Evolutionary conservation across 2,797 vertebrate species (phyloP).

Genomic region (Pipistrellus pipistrellus): DNA sequence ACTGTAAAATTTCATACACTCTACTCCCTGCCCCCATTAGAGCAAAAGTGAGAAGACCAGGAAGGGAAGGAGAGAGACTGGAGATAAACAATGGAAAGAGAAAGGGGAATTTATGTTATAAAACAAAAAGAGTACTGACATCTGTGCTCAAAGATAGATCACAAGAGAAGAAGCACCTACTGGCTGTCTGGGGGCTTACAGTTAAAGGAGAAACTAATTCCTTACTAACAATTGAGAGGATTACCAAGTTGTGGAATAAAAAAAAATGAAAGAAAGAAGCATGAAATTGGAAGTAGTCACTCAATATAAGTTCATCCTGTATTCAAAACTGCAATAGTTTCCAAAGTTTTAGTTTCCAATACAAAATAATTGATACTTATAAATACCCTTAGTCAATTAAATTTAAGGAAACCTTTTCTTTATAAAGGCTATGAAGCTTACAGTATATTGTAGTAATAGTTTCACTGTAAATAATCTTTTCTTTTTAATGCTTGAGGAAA

Average conservation of each 20-base stretch:
- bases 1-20: too few relatives aligned
- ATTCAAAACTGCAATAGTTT: conserved; percentile 2
- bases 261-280: neutral
- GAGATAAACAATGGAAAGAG: neutral
- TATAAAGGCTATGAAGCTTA: conserved; percentile 38
- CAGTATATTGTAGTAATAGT: conserved; percentile 46
- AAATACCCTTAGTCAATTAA: conserved; percentile 40
- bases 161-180: neutral
- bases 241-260: neutral
- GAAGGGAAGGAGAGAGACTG: neutral
- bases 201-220: neutral
- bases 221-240: conserved; percentile 6
- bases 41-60: neutral
- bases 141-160: neutral
- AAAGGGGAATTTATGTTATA: neutral
- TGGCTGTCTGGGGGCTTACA: neutral
- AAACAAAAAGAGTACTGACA: neutral
- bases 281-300: neutral
- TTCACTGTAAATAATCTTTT: conserved; percentile 7
- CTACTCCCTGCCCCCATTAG: neutral
- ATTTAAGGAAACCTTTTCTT: conserved; percentile 22
- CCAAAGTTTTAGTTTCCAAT: neutral
- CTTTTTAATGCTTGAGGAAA: neutral
- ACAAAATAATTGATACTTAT: conserved; percentile 1
- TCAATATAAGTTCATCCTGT: neutral